Evolutionary conservation across 2,888 invertebrate species (phyloP).

Genomic region (Ormyrus rosae): DNA sequence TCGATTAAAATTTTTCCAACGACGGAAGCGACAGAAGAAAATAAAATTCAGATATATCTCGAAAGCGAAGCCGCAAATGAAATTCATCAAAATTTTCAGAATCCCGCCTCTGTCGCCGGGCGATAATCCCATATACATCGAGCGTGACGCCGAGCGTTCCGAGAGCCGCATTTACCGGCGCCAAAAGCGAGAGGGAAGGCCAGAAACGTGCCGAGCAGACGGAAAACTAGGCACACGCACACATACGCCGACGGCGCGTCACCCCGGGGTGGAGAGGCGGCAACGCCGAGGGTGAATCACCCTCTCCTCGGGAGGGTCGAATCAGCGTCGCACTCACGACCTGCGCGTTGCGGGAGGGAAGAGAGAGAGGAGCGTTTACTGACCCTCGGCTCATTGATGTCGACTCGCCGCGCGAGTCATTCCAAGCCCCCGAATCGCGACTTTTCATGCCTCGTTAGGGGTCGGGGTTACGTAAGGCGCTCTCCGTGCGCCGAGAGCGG

Average conservation of each 20-base stretch:
- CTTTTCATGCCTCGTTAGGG: not conserved
- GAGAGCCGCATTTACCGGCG: slow-evolving; percentile 19
- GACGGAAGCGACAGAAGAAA: too few species aligned
- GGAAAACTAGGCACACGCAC: not conserved
- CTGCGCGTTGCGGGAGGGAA: not conserved
- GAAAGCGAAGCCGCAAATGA: too few species aligned
- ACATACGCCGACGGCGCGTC: not conserved
- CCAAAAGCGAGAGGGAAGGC: slow-evolving; percentile 18
- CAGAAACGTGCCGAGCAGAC: not conserved
- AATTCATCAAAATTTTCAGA: too few species aligned
- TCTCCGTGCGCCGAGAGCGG: not conserved
- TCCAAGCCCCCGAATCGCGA: not conserved
- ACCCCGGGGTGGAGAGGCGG: not conserved
- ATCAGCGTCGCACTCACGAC: not conserved
- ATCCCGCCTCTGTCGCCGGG: too few species aligned
- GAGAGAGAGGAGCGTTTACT: not conserved
- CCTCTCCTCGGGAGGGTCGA: slow-evolving; percentile 13
- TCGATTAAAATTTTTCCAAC: too few species aligned
- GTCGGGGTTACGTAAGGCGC: not conserved
- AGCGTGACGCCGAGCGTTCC: too few species aligned
- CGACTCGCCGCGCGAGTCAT: too few species aligned
- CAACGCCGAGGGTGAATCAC: slow-evolving; percentile 49
- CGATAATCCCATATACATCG: too few species aligned
- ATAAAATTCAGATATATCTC: too few species aligned
- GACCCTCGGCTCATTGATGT: not conserved